Base-by-base conservation (phyloP, 2,113 vertebrate species). In the Poeciliopsis occidentalis region DNA sequence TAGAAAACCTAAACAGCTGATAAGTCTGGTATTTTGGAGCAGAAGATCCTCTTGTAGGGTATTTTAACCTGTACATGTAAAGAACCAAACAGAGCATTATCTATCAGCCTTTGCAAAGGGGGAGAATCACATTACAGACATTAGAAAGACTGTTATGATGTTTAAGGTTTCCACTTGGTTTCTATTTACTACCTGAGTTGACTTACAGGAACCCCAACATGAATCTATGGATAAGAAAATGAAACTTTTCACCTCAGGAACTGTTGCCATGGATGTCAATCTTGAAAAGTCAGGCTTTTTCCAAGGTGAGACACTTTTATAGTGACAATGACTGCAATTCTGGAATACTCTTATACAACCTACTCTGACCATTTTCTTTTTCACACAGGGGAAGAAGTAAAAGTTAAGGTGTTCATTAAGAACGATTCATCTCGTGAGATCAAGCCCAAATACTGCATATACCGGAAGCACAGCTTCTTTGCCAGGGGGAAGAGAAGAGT, bases 381-480 rank as follows among this genome's bases (percentile, higher is more conserved):
- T 26, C 27, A 75, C 67, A 11, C 74, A 94, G 93, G 83, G 27
- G 90, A 92, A 69, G 80, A 77, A 60, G 13, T 94, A n/a, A 92
- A 88, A 17, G 79, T 95, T 60, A 2, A 81, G 31, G 69, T 87
- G 8, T 75, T 8, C 39, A 81, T 94, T 41, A 71, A 90, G 41
- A 95, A 95, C 86, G 91, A 81, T 67, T 94, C 92, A 0, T 81
- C 88, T 67, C 91, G 91, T 67, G 54, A 75, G 37, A 88, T 94
- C 82, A 93, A 86, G 76, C 93, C 92, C 19, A 93, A 93, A 75
- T 93, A 88, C 81, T 85, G 75, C 24, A 24, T 94, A 10, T 93
- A 93, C 86, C 85, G 71, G 44, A 93, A 93, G 73, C 84, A 91
- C 60, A 93, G 88, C 76, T 94, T 93, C 78, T 91, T 93, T 71